Base-by-base conservation (phyloP, 1,140 invertebrate genomes). In the Tetranychus urticae region DNA sequence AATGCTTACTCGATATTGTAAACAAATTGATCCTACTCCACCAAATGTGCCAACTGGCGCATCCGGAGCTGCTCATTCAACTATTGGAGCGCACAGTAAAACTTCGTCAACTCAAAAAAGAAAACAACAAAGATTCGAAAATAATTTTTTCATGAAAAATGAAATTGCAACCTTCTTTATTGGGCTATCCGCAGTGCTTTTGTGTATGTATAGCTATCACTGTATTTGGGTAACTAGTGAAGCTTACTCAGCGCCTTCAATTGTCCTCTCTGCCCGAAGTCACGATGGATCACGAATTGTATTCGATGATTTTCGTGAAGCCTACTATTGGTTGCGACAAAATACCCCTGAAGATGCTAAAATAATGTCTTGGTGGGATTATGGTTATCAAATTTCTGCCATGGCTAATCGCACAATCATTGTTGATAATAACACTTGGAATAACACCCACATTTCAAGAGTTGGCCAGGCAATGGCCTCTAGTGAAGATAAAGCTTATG, bases 331-430 rank as follows among this genome's bases (percentile, higher is more conserved):
- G 92, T 77, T 97, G 59, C 81, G 89, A 71, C 91, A 93, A 81
- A 97, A 97, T 71, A 97, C 93, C 14, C 83, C 88, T 1, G 70
- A 71, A 83, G 83, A 94, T 76, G 83, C 91, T 3, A 86, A 88
- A 74, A 82, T 97, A 47, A 97, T 97, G 93, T 94, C 89, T 2
- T 97, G 93, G 93, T 97, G 93, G 93, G 93, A 97, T 82, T 97
- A 97, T 75, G 93, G 93, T 6, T 97, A 97, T 75, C 93, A 97
- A 75, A 97, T 97, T 75, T 96, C 92, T 33, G 90, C 90, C 13
- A 97, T 97, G 91, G 92, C 91, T 4, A 97, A 97, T 79, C 78
- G 92, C 52, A 97, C 92, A 4, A 92, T 96, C 65, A 76, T 97
- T 66, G 92, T 97, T n/a, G 93, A 97, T 72, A 97, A 97, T 73